Percentiles rank a stretch among this genome's conserved stretches.
Conservation (phyloP, 2,113 vertebrate genomes). For the Sorex fumeus region DNA sequence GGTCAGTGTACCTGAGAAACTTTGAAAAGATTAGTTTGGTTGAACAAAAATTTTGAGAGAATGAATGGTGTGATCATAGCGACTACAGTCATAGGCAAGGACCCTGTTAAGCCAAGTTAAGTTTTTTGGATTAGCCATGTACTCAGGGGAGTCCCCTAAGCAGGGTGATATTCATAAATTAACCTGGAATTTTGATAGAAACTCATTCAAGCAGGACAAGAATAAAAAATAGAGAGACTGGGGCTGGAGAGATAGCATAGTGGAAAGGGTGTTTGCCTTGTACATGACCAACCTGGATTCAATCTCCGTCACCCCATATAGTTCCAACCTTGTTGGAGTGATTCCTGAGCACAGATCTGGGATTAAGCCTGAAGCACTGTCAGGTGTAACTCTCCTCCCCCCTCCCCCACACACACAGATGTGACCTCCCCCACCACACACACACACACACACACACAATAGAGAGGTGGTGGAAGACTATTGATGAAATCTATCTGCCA, state of each 20-base stretch:
- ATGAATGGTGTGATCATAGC: not conserved
- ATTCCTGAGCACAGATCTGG: too few species aligned
- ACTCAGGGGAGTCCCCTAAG: not conserved
- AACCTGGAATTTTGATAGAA: not conserved
- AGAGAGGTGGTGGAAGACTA: not conserved
- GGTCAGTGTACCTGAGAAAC: not conserved
- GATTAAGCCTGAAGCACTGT: too few species aligned
- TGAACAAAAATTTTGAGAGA: not conserved
- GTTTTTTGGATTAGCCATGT: not conserved
- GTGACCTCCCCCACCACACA: too few species aligned
- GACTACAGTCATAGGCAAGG: not conserved
- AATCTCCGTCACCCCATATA: too few species aligned
- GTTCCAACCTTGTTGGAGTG: too few species aligned
- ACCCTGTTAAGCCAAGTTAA: not conserved
- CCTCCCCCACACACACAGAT: too few species aligned
- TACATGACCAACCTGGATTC: too few species aligned
- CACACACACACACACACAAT: too few species aligned
- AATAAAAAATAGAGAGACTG: not conserved
- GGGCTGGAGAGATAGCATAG: too few species aligned
- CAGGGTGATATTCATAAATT: not conserved
- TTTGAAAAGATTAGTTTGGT: slow-evolving; percentile 13
- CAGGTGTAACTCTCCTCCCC: too few species aligned
- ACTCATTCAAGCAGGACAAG: not conserved
- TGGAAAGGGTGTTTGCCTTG: too few species aligned
- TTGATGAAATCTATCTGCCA: not conserved